phyloP scores from a whole-genome alignment of 2,113 vertebrate genomes.

The Xiphorhynchus elegans region DNA sequence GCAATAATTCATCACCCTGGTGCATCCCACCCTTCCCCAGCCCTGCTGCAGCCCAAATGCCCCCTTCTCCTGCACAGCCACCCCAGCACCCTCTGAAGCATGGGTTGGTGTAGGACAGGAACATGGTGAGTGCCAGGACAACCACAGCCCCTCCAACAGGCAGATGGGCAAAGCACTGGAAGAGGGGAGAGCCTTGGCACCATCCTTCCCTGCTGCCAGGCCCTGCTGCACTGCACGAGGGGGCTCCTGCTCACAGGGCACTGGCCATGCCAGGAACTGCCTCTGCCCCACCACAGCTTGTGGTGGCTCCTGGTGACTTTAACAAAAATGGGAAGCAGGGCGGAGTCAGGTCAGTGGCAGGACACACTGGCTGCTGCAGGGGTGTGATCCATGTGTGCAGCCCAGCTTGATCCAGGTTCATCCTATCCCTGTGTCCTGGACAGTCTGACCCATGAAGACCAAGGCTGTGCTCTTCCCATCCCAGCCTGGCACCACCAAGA shows the following conservation, averaged over 20 bases:
- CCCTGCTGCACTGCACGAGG: background rate
- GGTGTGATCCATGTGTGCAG: background rate
- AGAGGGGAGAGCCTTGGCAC: background rate
- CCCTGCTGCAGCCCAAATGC: background rate
- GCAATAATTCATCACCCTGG: background rate
- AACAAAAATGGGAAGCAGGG: background rate
- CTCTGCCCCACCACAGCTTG: background rate
- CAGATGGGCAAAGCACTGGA: background rate
- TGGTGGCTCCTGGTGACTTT: background rate
- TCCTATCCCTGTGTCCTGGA: background rate
- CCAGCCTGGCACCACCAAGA: background rate
- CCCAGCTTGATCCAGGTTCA: background rate
- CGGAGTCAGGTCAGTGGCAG: background rate
- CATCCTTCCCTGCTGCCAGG: background rate
- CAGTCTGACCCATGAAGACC: background rate
- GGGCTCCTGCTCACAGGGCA: too few species aligned
- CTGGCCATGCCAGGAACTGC: background rate
- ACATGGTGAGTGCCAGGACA: background rate
- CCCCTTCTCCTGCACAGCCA: background rate
- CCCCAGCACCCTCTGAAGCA: background rate
- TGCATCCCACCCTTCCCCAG: background rate
- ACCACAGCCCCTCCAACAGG: background rate
- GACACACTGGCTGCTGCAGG: background rate
- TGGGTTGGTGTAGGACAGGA: accelerated
- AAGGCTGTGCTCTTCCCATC: background rate